Conservation (phyloP, 2,888 invertebrate genomes). For the Galerucella calmariensis region DNA sequence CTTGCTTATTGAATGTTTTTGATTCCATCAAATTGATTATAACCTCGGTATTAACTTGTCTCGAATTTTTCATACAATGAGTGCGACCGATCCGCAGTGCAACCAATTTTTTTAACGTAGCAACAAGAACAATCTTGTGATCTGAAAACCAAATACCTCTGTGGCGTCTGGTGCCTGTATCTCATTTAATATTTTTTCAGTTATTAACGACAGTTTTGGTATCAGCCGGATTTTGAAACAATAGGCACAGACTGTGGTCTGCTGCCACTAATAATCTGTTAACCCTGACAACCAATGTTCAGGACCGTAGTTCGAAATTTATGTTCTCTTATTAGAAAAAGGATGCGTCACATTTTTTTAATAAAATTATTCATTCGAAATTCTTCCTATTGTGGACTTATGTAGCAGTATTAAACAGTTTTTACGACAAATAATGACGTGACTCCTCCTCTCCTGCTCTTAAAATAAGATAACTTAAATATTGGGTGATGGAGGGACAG, state of each 20-base stretch:
- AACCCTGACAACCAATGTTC: constrained; percentile 46
- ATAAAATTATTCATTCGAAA: too few species aligned
- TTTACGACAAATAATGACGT: too few species aligned
- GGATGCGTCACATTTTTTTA: too few species aligned
- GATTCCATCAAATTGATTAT: not conserved
- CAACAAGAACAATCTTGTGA: constrained; percentile 25
- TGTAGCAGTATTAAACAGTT: too few species aligned
- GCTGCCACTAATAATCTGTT: constrained; percentile 52
- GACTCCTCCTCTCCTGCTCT: too few species aligned
- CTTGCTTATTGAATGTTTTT: not conserved
- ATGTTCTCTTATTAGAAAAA: not conserved
- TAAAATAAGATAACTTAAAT: too few species aligned
- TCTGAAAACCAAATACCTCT: constrained; percentile 33
- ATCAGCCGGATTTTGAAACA: constrained; percentile 47
- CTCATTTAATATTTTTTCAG: constrained; percentile 42
- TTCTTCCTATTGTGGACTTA: too few species aligned
- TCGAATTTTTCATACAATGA: constrained; percentile 6
- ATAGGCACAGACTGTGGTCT: constrained; percentile 47
- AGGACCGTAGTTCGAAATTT: constrained; percentile 29
- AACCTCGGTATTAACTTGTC: constrained; percentile 13
- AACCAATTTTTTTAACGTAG: constrained; percentile 16
- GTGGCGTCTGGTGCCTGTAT: constrained; percentile 39
- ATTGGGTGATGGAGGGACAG: too few species aligned
- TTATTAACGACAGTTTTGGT: constrained; percentile 45
- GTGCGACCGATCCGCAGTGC: constrained; percentile 11